Evolutionary conservation across 2,113 vertebrate species (phyloP).

Genomic region (Channa argus): DNA sequence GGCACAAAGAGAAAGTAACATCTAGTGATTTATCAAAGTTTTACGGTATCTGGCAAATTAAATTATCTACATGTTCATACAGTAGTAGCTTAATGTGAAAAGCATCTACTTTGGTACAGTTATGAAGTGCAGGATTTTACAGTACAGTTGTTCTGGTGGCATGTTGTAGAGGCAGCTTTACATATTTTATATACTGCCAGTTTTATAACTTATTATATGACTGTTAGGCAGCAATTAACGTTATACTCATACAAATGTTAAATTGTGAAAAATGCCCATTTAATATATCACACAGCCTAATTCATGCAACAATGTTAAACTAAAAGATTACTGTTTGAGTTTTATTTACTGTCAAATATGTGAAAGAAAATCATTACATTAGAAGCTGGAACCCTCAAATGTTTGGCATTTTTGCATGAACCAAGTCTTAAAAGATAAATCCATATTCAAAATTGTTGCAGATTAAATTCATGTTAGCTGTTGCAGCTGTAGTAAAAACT

Average conservation of each 20-base stretch:
- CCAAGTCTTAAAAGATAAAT: neutral
- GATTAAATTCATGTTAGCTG: neutral
- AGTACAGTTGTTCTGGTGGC: neutral
- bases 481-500: neutral
- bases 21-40: neutral
- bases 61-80: neutral
- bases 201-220: neutral
- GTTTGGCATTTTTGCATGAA: neutral
- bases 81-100: constrained; percentile 5
- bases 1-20: constrained; percentile 1
- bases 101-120: neutral
- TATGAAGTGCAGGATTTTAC: neutral
- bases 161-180: neutral
- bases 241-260: too few relatives aligned
- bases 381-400: neutral
- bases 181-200: constrained; percentile 22
- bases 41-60: neutral
- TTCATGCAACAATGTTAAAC: too few relatives aligned
- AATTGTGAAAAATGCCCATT: too few relatives aligned
- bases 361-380: too few relatives aligned
- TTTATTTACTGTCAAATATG: too few relatives aligned
- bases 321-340: too few relatives aligned
- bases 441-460: neutral
- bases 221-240: too few relatives aligned
- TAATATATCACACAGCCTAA: too few relatives aligned